Conservation (phyloP, 2,113 vertebrate genomes). For the Smithornis capensis region DNA sequence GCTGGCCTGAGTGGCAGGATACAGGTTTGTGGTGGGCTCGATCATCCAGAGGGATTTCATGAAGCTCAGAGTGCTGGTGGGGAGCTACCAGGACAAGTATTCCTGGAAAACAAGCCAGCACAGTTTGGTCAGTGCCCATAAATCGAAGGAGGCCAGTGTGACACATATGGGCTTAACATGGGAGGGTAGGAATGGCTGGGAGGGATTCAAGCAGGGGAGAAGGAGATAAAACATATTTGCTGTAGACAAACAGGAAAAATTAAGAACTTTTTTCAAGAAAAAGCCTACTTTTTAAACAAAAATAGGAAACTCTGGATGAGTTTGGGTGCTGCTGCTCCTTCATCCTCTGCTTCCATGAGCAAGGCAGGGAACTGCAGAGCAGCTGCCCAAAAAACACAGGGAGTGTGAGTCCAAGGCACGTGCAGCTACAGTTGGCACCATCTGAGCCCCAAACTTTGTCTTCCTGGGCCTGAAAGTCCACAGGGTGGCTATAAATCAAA, state of each 20-base stretch:
- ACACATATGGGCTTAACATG: accelerated
- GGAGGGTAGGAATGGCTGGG: not conserved
- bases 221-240: not conserved
- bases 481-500: not conserved
- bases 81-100: not conserved
- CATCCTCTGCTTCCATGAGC: not conserved
- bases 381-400: accelerated
- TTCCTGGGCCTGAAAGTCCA: not conserved
- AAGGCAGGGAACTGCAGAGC: not conserved
- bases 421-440: accelerated
- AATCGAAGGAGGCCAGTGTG: not conserved
- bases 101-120: not conserved
- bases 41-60: not conserved
- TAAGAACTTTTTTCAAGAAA: not conserved
- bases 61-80: not conserved
- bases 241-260: not conserved
- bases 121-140: not conserved
- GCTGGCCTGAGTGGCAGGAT: not conserved
- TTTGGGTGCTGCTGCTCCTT: not conserved
- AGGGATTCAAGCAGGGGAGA: not conserved
- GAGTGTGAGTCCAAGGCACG: not conserved
- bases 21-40: accelerated
- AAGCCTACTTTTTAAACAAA: not conserved
- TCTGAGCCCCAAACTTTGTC: not conserved
- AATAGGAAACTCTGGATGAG: not conserved